Percentiles rank a stretch among this genome's conserved stretches.
Conservation (phyloP, 1,140 invertebrate genomes). For the Atta cephalotes region DNA sequence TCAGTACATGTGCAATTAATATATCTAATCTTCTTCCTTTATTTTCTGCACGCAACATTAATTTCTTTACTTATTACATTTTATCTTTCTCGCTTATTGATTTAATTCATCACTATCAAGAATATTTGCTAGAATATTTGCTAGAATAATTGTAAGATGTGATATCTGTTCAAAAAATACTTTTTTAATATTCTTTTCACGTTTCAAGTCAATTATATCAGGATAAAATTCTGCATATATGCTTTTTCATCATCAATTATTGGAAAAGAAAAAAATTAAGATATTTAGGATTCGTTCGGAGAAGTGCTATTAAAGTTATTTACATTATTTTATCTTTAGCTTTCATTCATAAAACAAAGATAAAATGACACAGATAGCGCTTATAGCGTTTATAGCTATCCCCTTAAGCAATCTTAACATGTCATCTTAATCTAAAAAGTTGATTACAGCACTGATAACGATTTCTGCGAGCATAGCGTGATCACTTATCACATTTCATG, state of each 20-base stretch:
- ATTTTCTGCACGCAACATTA: background rate
- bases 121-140: background rate
- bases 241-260: background rate
- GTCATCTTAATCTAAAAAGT: conserved; percentile 28
- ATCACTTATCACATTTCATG: conserved; percentile 22
- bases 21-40: background rate
- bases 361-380: too few species aligned
- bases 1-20: too few species aligned
- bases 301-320: too few species aligned
- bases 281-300: background rate
- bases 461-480: background rate
- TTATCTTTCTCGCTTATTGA: background rate
- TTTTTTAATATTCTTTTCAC: background rate
- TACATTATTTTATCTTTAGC: too few species aligned
- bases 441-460: conserved; percentile 34
- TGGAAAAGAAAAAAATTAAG: background rate
- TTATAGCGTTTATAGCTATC: too few species aligned
- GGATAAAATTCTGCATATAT: background rate
- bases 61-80: background rate
- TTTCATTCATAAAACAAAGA: too few species aligned
- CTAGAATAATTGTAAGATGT: background rate
- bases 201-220: background rate
- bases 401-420: background rate
- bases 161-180: background rate
- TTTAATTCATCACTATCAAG: background rate